Conservation (phyloP, 2,797 vertebrate genomes). For the Ctenosaura bakeri region DNA sequence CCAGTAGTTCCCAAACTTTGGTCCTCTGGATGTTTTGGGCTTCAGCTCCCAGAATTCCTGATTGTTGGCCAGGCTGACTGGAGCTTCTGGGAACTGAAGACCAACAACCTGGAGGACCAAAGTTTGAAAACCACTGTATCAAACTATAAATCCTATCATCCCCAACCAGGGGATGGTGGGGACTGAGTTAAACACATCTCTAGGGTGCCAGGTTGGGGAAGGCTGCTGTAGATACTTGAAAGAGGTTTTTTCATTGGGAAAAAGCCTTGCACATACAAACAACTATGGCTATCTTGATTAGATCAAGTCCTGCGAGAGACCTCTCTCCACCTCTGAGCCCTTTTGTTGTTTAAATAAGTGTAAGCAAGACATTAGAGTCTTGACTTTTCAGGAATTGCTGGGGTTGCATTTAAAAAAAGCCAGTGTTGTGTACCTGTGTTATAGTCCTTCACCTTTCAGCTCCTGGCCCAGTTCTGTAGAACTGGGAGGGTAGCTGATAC, state of each 20-base stretch:
- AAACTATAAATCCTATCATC: background rate
- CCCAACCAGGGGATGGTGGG: background rate
- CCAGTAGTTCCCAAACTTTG: too few species aligned
- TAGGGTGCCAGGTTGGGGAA: background rate
- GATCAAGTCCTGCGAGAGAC: slow-evolving; percentile 33
- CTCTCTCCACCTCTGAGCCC: slow-evolving; percentile 33
- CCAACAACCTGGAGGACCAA: too few species aligned
- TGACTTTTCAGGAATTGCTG: background rate
- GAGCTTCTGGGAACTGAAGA: too few species aligned
- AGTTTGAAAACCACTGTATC: background rate
- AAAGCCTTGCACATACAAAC: background rate
- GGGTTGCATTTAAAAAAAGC: background rate
- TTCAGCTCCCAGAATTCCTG: too few species aligned
- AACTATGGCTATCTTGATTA: background rate
- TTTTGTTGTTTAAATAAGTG: too few species aligned
- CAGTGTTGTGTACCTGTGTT: background rate
- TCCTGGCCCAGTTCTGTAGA: background rate
- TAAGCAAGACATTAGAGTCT: background rate
- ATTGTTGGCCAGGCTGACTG: too few species aligned
- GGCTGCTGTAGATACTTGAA: slow-evolving; percentile 10
- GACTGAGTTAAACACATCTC: background rate
- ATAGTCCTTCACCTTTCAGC: too few species aligned
- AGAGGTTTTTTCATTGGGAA: background rate
- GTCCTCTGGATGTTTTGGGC: too few species aligned
- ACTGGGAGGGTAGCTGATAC: background rate